These are phyloP conservation scores for Phthorimaea operculella DNA, from an alignment of 1,140 invertebrate genomes.

Conservation along the genomic window DNA sequence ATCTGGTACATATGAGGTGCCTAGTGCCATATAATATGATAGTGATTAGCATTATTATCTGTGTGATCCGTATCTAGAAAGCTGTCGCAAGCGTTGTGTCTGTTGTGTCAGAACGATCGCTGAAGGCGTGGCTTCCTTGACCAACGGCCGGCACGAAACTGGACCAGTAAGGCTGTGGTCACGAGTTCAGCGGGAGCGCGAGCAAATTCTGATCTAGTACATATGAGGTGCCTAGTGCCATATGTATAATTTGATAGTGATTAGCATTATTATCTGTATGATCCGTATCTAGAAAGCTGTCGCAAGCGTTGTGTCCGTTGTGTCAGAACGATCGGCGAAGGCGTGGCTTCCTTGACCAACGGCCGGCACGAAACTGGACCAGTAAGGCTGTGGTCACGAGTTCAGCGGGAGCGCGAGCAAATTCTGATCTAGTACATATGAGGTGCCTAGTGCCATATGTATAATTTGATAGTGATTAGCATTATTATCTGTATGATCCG, in stretches of 20 bases:
- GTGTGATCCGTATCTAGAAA: constrained; percentile 3
- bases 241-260: too few species aligned
- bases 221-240: too few species aligned
- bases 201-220: too few species aligned
- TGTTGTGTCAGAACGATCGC: background rate
- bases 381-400: too few species aligned
- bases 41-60: background rate
- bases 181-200: too few species aligned
- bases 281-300: constrained; percentile 7
- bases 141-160: background rate
- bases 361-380: constrained; percentile 1
- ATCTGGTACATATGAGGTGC: too few species aligned
- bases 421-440: too few species aligned
- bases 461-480: background rate
- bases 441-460: too few species aligned
- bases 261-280: background rate
- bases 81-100: constrained; percentile 5
- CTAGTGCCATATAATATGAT: too few species aligned
- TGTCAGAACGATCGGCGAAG: background rate
- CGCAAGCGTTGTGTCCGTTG: background rate
- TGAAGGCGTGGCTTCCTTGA: constrained; percentile 5
- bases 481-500: background rate
- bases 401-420: too few species aligned
- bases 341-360: constrained; percentile 5
- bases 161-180: background rate